phyloP scores from a whole-genome alignment of 2,113 vertebrate species.

The Ancistrus triradiatus region DNA sequence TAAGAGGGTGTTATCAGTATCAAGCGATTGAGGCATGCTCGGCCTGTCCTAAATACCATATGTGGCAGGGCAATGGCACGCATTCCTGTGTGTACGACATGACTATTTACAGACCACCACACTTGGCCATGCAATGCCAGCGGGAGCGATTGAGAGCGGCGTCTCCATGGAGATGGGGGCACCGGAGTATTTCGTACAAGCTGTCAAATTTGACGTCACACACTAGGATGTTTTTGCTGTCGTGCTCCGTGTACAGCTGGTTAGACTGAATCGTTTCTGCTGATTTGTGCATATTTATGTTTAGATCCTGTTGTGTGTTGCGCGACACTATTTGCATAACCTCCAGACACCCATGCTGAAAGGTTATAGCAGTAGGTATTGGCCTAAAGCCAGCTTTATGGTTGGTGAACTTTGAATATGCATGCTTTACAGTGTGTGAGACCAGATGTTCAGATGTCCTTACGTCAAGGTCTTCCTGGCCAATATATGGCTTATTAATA shows the following conservation, averaged over 20 bases:
- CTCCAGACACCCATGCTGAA: no score
- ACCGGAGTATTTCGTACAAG: conserved; percentile 12
- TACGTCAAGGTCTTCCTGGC: no score
- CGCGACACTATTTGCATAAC: background rate
- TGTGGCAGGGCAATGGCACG: conserved; percentile 8
- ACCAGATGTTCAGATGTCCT: background rate
- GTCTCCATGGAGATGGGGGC: background rate
- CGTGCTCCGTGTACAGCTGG: background rate
- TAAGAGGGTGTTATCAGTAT: conserved; percentile 19
- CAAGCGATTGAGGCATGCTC: conserved; percentile 13
- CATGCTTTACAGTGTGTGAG: no score
- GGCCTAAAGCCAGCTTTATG: background rate
- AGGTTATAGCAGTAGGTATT: background rate
- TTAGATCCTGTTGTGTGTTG: background rate
- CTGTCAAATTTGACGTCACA: conserved; percentile 44
- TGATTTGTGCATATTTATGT: background rate
- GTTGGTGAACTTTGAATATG: background rate
- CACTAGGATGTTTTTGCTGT: conserved; percentile 11
- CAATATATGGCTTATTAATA: no score
- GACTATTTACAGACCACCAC: conserved; percentile 17
- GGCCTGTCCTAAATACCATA: conserved; percentile 1
- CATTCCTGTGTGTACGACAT: conserved; percentile 19
- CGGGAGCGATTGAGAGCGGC: conserved; percentile 5
- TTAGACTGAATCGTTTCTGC: background rate
- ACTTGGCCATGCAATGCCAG: conserved; percentile 9